Percentiles rank a stretch among this genome's conserved stretches.
These are phyloP conservation scores for Halotydeus destructor DNA, from an alignment of 1,140 invertebrate species.

Conservation along the genomic window DNA sequence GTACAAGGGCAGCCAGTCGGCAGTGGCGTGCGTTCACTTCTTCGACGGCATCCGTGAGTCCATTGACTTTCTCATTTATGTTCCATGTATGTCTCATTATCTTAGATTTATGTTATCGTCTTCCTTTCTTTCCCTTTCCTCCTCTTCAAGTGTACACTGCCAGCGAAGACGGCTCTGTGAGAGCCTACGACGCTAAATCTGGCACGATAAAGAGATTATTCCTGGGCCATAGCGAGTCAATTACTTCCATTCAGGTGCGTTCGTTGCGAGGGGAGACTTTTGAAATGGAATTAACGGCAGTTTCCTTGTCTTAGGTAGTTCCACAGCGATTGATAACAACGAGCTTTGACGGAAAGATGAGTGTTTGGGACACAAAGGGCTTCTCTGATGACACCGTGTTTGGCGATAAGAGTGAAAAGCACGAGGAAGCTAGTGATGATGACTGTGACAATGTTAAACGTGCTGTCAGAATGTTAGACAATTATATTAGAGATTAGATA, in stretches of 20 bases:
- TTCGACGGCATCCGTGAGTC: slow-evolving; percentile 30
- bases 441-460: slow-evolving; percentile 8
- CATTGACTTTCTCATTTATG: not conserved
- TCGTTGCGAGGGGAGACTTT: not conserved
- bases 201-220: slow-evolving; percentile 26
- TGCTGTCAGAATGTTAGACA: not conserved
- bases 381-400: slow-evolving; percentile 18
- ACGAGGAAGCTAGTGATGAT: slow-evolving; percentile 9
- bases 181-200: slow-evolving; percentile 31
- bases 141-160: slow-evolving; percentile 28
- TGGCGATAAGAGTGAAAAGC: slow-evolving; percentile 12
- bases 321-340: slow-evolving; percentile 16
- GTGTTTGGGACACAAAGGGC: slow-evolving; percentile 18
- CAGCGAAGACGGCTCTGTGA: slow-evolving; percentile 22
- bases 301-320: slow-evolving; percentile 14
- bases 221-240: slow-evolving; percentile 25
- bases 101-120: not conserved
- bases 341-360: slow-evolving; percentile 16
- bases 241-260: slow-evolving; percentile 24
- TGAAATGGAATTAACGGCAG: slow-evolving; percentile 1
- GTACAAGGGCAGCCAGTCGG: slow-evolving; percentile 30
- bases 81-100: slow-evolving; percentile 9
- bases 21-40: slow-evolving; percentile 28
- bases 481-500: slow-evolving; percentile 1
- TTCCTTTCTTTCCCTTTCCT: not conserved